Conservation (phyloP, 64 coral and sea anemone genomes). For the Porites lutea region DNA sequence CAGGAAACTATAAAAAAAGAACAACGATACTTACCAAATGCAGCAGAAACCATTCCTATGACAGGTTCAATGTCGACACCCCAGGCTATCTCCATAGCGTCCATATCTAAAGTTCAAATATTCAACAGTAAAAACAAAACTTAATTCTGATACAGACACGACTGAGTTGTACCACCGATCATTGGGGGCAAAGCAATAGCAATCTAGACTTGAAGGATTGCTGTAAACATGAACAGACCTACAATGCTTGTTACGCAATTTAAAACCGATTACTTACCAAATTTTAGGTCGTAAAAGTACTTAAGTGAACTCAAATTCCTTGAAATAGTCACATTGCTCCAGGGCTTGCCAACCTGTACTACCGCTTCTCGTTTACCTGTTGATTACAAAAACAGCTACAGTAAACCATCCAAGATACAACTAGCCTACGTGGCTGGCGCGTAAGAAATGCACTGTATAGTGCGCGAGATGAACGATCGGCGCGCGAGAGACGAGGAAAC, state of each 20-base stretch:
- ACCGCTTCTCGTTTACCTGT: slow-evolving; percentile 86
- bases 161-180: too few relatives aligned
- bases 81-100: slow-evolving; percentile 91
- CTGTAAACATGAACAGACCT: too few relatives aligned
- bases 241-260: too few relatives aligned
- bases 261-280: slow-evolving; percentile 65
- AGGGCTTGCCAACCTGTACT: slow-evolving; percentile 75
- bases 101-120: slow-evolving; percentile 61
- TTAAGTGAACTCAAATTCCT: slow-evolving; percentile 86
- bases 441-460: too few relatives aligned
- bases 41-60: slow-evolving; percentile 81
- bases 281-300: slow-evolving; percentile 92
- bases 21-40: slow-evolving; percentile 74
- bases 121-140: background rate
- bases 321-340: slow-evolving; percentile 76
- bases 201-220: too few relatives aligned
- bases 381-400: background rate
- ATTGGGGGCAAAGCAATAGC: too few relatives aligned
- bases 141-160: background rate
- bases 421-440: background rate
- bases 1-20: background rate
- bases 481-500: too few relatives aligned
- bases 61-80: slow-evolving; percentile 95
- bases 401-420: background rate
- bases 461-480: too few relatives aligned